These are phyloP conservation scores for Selene dorsalis DNA, from an alignment of 2,797 vertebrate genomes.

Conservation along the genomic window DNA sequence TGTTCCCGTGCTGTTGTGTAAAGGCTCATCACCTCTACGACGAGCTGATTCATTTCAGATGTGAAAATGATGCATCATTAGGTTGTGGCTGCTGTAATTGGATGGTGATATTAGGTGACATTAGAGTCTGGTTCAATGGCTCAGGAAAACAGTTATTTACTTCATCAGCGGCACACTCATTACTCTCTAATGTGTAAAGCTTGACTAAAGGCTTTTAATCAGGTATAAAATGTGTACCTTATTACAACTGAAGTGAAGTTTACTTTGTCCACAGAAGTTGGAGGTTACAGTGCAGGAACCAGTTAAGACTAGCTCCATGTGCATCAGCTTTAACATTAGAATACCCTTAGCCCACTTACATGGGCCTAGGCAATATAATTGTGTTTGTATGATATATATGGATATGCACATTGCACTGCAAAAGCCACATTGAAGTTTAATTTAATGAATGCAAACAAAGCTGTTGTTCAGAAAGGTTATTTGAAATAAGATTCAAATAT, in stretches of 20 bases:
- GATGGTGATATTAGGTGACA: not conserved
- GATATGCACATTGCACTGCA: too few relatives aligned
- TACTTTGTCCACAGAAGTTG: not conserved
- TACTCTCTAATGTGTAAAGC: not conserved
- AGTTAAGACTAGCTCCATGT: too few relatives aligned
- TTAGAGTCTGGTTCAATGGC: not conserved
- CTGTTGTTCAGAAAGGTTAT: too few relatives aligned
- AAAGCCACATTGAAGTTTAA: too few relatives aligned
- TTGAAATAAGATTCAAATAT: too few relatives aligned
- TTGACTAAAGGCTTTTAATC: conserved; percentile 12
- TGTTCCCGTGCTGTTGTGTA: not conserved
- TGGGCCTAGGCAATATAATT: too few relatives aligned
- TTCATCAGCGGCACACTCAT: not conserved
- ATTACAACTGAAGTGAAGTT: not conserved
- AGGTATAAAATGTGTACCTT: not conserved
- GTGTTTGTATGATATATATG: too few relatives aligned
- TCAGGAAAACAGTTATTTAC: conserved; percentile 22
- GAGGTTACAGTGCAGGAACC: too few relatives aligned
- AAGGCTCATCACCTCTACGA: conserved; percentile 9
- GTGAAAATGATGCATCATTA: conserved; percentile 47
- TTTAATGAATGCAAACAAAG: too few relatives aligned
- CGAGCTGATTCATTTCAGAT: conserved; percentile 17
- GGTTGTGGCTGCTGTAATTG: conserved; percentile 9
- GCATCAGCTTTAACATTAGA: too few relatives aligned
- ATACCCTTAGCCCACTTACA: too few relatives aligned